Evolutionary conservation across 2,888 invertebrate species (phyloP), one percentile per base, ranked within the genome.

Genomic region (Drosophila algonquin): DNA sequence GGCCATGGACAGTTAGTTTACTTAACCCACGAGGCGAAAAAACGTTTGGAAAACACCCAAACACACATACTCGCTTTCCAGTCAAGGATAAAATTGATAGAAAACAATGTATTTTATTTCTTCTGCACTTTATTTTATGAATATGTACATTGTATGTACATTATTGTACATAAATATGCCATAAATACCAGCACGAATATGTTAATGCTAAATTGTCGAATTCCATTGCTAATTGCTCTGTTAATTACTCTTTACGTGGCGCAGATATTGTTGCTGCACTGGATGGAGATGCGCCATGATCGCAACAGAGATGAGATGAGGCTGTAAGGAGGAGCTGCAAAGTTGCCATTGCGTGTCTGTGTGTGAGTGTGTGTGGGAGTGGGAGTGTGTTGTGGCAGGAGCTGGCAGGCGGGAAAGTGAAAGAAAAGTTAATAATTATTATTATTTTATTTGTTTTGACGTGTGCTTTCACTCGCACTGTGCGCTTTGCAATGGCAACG

Each of bases 401-500:
- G 59, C 71, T 50, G 35, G 35, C n/a, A 24, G 24, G 32, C 68
- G 75, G 75, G 73, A 81, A 81, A 83, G 84, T 83, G 76, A 86
- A 80, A 83, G 71, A 86, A 65, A 35, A 47, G 2, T 40, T 52
- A 50, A 46, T 45, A 40, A 46, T 52, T 58, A 9, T 56, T 51
- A 46, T 54, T 58, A 30, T 60, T n/a, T 45, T 32, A 21, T 30
- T 45, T 16, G 6, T 46, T 48, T 69, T 55, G 32, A 47, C 48
- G 35, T 71, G 57, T 79, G 78, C 81, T 80, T 80, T 86, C 87
- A 86, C 87, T 64, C 70, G 64, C 40, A 40, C n/a, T n/a, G 40
- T 1, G 40, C 14, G 2, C n/a, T 48, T 45, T 68, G 48, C 7
- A 61, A 71, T 72, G 79, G 62, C 81, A 81, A 79, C 69, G 79